phyloP scores from a whole-genome alignment of 2,113 vertebrate genomes.

The Boleophthalmus pectinirostris region DNA sequence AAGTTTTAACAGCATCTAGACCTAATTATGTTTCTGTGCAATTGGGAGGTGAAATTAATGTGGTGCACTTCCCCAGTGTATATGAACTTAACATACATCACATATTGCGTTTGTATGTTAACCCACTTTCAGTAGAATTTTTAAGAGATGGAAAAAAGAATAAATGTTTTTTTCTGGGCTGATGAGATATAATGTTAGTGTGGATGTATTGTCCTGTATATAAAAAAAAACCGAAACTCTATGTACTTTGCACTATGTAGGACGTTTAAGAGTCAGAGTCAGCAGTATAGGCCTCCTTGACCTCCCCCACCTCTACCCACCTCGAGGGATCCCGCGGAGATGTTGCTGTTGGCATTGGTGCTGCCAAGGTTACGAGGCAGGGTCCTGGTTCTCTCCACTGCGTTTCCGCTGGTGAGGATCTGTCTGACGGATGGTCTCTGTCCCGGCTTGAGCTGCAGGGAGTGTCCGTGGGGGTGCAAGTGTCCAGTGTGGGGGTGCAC shows the following conservation, averaged over 20 bases:
- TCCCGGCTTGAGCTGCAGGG: constrained; percentile 88
- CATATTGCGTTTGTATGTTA: not conserved
- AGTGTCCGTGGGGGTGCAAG: constrained; percentile 80
- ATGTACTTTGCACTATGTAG: not conserved
- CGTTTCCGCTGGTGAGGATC: constrained; percentile 86
- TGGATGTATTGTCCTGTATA: not conserved
- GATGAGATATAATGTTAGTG: not conserved
- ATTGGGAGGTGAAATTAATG: not conserved
- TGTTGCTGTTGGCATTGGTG: constrained; percentile 82
- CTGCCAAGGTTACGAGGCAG: constrained; percentile 96
- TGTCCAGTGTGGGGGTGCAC: constrained; percentile 71
- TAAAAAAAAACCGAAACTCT: not conserved
- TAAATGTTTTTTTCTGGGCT: not conserved
- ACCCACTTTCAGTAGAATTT: not conserved
- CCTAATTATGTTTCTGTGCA: not conserved
- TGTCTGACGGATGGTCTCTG: constrained; percentile 89
- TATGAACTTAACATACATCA: not conserved
- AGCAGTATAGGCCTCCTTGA: constrained; percentile 5
- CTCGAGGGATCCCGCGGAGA: constrained; percentile 95
- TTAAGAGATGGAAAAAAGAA: too few species aligned
- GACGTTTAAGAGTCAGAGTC: constrained; percentile 4
- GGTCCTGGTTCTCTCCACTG: constrained; percentile 93
- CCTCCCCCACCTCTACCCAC: constrained; percentile 77
- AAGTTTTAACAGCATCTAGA: not conserved
- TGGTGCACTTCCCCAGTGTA: not conserved